Evolutionary conservation across 2,113 vertebrate species (phyloP), one percentile per base, ranked within the genome.

Genomic region (Mola mola): DNA sequence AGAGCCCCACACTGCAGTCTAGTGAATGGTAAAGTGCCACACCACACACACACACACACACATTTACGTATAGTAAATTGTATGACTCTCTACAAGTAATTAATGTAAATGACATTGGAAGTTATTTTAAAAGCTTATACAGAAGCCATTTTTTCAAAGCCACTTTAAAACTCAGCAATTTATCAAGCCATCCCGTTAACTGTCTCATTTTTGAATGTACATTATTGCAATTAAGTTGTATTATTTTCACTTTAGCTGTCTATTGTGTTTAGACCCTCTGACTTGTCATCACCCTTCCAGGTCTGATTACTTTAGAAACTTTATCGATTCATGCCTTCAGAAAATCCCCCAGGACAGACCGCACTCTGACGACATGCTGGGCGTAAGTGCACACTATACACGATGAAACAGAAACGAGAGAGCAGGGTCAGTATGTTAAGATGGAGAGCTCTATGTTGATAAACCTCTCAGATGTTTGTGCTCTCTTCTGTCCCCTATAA

Each of bases 231-330:
- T 46, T 4, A 4, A 29, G 2, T 58, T 12, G 1, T 24, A 21
- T 31, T 4, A 55, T 69, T 70, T 33, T 1, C 38, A 11, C 11
- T 4, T 2, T 9, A 4, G 0, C 6, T 4, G 5, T 28, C 2
- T 67, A 20, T 50, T 36, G 42, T 25, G 44, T 51, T 61, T 34
- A 65, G 24, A 74, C 33, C 11, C 20, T 29, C 19, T 56, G 5
- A 59, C 28, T 46, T 22, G 1, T 33, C 21, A 6, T 52, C 24
- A 5, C 5, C 55, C 8, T 62, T 68, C 7, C 73, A 96, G 95
- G 95, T 92, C 94, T 72, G 95, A 96, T 72, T 95, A 95, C 82
- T 96, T 96, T 90, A 92, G 94, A 86, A 96, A 95, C 89, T 96
- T 96, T 89, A 88, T 96, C 2, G 95, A 96, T 78, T 96, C 95